Base-by-base conservation (phyloP, 2,797 vertebrate species). In the Podarcis siculus region DNA sequence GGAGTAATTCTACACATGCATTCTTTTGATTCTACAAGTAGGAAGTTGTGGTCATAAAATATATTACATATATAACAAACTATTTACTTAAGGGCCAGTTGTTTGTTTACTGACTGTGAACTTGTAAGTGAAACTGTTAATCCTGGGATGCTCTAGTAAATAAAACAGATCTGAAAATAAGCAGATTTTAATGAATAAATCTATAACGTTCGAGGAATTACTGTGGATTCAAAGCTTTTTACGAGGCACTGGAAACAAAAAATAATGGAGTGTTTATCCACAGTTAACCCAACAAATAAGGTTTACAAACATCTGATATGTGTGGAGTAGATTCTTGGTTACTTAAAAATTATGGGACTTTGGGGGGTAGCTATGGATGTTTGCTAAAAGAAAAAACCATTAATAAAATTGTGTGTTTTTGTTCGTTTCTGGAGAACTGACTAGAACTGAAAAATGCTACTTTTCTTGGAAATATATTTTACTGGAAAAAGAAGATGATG, bases 331-430 rank as follows among this genome's bases (percentile, higher is more conserved):
- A 30, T 72, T 88, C 30, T 83, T 2, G 2, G 12, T 90, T 91
- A 77, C 35, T 85, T 83, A 61, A n/a, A 67, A 32, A 4, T 37
- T 90, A 84, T 32, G 25, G 81, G 87, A 75, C 39, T 87, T 61
- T 3, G 30, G 61, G 61, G 72, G 72, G 42, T 89, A 91, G 55
- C 30, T 19, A 5, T 94, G 85, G 49, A 79, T 23, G 82, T 84
- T 84, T 9, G 80, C 27, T 39, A 67, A 86, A 55, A 55, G 13
- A 55, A 55, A 55, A 55, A 92, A 67, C 79, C 39, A 42, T 79
- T 78, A 89, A 89, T 92, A 85, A 92, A 82, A 93, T 85, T 84
- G 86, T 64, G 78, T 61, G 27, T 92, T 84, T 42, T 72, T 49
- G 8, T 82, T 85, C 69, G n/a, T 72, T 76, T 89, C 77, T 69